Percentiles rank a stretch among this genome's conserved stretches.
These are phyloP conservation scores for Bugula neritina DNA, from an alignment of 2,888 invertebrate species.

Conservation along the genomic window DNA sequence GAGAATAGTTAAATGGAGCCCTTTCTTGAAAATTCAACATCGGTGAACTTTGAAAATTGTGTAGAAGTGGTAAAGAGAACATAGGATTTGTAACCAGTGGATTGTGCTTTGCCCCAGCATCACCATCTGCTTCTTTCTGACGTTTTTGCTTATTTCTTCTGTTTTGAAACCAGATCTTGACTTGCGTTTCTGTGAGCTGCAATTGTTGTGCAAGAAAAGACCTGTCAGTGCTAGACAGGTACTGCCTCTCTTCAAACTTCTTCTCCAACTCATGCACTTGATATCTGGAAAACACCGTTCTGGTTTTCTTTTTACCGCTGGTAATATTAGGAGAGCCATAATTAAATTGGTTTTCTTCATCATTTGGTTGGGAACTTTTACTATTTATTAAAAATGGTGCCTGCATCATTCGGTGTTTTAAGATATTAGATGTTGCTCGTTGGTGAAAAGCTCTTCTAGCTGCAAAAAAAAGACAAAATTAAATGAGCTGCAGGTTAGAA, in stretches of 20 bases:
- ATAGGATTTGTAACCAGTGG: neutral
- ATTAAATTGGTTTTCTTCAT: no score
- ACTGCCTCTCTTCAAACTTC: constrained; percentile 54
- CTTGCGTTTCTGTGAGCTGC: constrained; percentile 54
- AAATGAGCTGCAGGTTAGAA: no score
- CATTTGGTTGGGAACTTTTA: no score
- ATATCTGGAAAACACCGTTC: constrained; percentile 53
- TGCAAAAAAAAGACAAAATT: no score
- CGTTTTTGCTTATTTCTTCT: constrained; percentile 54
- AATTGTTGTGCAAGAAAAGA: constrained; percentile 51
- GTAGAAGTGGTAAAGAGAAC: neutral
- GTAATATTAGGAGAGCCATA: no score
- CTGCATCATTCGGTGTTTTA: no score
- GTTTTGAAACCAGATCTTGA: constrained; percentile 55
- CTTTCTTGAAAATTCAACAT: neutral
- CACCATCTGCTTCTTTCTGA: constrained; percentile 38
- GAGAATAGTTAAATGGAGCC: neutral
- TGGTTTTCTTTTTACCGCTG: constrained; percentile 51
- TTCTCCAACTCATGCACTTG: constrained; percentile 54
- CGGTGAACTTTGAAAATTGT: neutral
- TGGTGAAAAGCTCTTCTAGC: no score
- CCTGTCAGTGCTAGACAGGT: constrained; percentile 52
- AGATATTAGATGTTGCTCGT: no score
- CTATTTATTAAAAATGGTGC: no score
- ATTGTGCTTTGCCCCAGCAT: neutral